Evolutionary conservation across 1,140 invertebrate species (phyloP).

Genomic region (Zaprionus camerounensis): DNA sequence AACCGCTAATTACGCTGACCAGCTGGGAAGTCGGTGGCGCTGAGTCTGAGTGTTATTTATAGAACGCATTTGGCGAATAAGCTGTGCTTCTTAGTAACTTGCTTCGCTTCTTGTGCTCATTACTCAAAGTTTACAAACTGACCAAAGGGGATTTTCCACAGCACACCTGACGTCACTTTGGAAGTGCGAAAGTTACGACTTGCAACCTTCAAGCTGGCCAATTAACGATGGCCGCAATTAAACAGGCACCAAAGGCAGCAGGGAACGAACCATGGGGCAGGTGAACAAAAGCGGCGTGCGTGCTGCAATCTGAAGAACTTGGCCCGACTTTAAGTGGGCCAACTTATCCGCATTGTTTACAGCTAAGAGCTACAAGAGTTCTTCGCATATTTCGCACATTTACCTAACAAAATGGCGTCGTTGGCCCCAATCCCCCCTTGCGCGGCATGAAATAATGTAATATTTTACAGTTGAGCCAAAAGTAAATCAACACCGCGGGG

Average conservation of each 20-base stretch:
- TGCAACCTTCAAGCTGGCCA: conserved; percentile 63
- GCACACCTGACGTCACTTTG: conserved; percentile 50
- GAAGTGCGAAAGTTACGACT: conserved; percentile 10
- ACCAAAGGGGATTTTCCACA: conserved; percentile 20
- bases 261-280: background rate
- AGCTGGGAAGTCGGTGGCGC: background rate
- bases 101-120: conserved; percentile 17
- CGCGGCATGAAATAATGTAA: conserved; percentile 70
- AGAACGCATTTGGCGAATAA: conserved; percentile 39
- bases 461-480: conserved; percentile 70
- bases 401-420: conserved; percentile 63
- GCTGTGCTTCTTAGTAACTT: background rate
- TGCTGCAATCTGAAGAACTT: conserved; percentile 55
- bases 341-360: conserved; percentile 71
- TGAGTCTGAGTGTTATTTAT: conserved; percentile 52
- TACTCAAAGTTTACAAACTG: background rate
- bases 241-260: conserved; percentile 17
- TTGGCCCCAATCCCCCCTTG: conserved; percentile 60
- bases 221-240: conserved; percentile 51
- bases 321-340: conserved; percentile 58
- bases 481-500: conserved; percentile 50
- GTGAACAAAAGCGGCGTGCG: conserved; percentile 44
- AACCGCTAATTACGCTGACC: conserved; percentile 55
- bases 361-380: conserved; percentile 41
- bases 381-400: conserved; percentile 56